A percentile compares a stretch with the other conserved stretches of the same genome.
Conservation (phyloP, 2,113 vertebrate genomes). For the Myrmecobius fasciatus region DNA sequence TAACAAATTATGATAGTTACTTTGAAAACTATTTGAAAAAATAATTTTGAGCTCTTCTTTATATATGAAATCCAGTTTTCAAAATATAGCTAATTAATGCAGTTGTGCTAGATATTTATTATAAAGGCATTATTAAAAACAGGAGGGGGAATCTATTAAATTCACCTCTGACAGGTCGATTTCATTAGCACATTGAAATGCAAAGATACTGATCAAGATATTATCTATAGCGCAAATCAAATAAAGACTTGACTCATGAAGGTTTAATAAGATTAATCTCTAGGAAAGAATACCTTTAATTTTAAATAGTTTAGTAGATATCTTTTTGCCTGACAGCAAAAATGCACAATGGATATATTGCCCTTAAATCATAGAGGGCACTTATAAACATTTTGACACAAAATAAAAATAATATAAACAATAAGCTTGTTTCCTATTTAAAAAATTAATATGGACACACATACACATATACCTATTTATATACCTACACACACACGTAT, state of each 20-base stretch:
- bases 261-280: not conserved
- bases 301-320: not conserved
- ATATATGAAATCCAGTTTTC: not conserved
- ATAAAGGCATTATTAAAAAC: slow-evolving; percentile 26
- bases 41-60: slow-evolving; percentile 18
- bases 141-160: slow-evolving; percentile 2
- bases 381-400: not conserved
- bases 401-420: not conserved
- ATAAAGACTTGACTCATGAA: not conserved
- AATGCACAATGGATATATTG: not conserved
- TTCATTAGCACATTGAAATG: slow-evolving; percentile 27
- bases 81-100: not conserved
- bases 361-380: not conserved
- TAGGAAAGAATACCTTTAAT: not conserved
- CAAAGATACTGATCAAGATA: not conserved
- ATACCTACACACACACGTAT: not conserved
- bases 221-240: slow-evolving; percentile 16
- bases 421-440: not conserved
- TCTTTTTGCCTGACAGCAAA: not conserved
- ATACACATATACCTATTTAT: too few relatives aligned
- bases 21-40: not conserved
- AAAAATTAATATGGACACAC: not conserved
- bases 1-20: not conserved
- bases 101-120: not conserved
- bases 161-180: slow-evolving; percentile 19